A percentile compares a stretch with the other conserved stretches of the same genome.
These are phyloP conservation scores for Drosophila burlai DNA, from an alignment of 1,140 invertebrate genomes.

Conservation along the genomic window DNA sequence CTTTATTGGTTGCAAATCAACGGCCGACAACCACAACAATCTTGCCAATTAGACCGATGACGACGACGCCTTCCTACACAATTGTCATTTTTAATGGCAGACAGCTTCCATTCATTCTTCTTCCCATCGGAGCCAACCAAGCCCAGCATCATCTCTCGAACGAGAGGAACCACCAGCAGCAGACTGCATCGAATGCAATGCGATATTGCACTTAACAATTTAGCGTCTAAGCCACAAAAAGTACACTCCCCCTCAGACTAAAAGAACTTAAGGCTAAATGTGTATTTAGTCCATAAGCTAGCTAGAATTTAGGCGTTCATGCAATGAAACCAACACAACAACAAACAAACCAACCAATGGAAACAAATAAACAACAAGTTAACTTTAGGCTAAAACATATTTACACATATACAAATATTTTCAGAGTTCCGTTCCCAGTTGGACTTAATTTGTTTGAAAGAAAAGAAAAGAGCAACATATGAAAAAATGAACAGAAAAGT, in stretches of 20 bases:
- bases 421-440: conserved; percentile 24
- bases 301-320: conserved; percentile 47
- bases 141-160: neutral
- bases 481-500: conserved; percentile 28
- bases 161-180: conserved; percentile 59
- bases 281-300: conserved; percentile 32
- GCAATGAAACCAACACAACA: conserved; percentile 32
- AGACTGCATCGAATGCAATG: conserved; percentile 73
- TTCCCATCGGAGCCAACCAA: conserved; percentile 47
- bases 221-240: conserved; percentile 50
- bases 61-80: conserved; percentile 50
- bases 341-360: conserved; percentile 24
- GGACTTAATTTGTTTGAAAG: conserved; percentile 11
- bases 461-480: conserved; percentile 23
- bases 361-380: conserved; percentile 22
- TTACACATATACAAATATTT: conserved; percentile 17
- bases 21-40: conserved; percentile 10
- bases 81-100: conserved; percentile 47
- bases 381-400: conserved; percentile 29
- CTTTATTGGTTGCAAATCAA: conserved; percentile 39
- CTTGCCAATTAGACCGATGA: conserved; percentile 32
- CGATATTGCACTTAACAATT: conserved; percentile 40
- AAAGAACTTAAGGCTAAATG: conserved; percentile 34
- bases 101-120: conserved; percentile 53
- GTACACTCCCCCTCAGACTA: conserved; percentile 33